These are phyloP conservation scores for Drosophila bipectinata DNA, from an alignment of 1,140 invertebrate species.

Conservation along the genomic window DNA sequence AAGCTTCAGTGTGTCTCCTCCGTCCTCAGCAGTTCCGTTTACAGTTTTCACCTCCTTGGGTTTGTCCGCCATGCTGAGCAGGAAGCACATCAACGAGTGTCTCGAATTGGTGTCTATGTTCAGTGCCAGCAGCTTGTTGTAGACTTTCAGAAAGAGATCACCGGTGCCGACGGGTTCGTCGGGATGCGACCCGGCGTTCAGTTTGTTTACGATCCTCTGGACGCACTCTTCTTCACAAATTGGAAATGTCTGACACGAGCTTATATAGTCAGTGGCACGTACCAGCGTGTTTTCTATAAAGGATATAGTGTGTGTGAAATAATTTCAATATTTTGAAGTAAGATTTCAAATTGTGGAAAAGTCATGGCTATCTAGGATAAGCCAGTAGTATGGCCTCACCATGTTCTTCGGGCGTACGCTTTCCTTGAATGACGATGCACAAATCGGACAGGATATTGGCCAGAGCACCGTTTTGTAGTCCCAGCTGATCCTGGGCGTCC, in stretches of 20 bases:
- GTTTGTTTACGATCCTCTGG: background rate
- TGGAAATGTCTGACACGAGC: background rate
- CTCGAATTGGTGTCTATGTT: background rate
- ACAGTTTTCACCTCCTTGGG: background rate
- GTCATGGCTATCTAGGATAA: too few species aligned
- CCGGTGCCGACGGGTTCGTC: background rate
- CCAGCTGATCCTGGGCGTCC: background rate
- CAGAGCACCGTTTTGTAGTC: background rate
- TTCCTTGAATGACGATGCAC: conserved; percentile 16
- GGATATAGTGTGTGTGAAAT: too few species aligned
- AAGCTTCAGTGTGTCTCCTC: background rate
- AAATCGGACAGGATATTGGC: conserved; percentile 2
- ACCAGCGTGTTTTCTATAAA: background rate
- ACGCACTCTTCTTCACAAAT: conserved; percentile 14
- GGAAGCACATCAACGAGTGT: conserved; percentile 5
- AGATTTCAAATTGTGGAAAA: too few species aligned
- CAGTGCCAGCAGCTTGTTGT: background rate
- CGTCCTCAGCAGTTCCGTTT: background rate
- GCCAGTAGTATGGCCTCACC: conserved; percentile 5
- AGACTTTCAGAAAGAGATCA: background rate
- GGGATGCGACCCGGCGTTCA: background rate
- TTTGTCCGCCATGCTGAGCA: conserved; percentile 3
- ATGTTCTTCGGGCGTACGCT: conserved; percentile 5
- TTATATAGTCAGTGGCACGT: background rate
- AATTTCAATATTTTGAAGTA: too few species aligned